Evolutionary conservation across 1,140 invertebrate genomes (phyloP).

Genomic region (Hetaerina americana): DNA sequence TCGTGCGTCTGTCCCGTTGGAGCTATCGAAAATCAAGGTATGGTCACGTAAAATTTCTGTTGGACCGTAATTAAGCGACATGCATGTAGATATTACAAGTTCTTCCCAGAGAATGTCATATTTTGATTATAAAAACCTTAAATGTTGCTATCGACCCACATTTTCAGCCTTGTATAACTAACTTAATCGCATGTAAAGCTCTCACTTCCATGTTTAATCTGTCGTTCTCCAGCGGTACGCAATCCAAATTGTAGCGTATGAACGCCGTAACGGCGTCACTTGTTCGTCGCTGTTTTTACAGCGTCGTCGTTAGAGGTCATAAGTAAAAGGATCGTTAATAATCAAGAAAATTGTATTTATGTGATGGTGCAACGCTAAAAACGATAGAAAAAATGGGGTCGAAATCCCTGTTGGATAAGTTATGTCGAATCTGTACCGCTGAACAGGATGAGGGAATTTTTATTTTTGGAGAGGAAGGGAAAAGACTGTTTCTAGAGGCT

Average conservation of each 20-base stretch:
- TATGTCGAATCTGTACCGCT: conserved; percentile 38
- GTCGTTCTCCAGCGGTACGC: conserved; percentile 4
- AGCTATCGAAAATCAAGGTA: too few species aligned
- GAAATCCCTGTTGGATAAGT: conserved; percentile 12
- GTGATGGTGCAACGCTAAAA: conserved; percentile 7
- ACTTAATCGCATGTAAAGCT: too few species aligned
- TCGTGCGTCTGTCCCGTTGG: too few species aligned
- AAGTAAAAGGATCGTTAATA: conserved; percentile 17
- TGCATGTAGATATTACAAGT: neutral
- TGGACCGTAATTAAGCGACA: neutral
- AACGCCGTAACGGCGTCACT: conserved; percentile 12
- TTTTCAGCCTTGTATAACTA: too few species aligned
- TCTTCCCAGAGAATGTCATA: too few species aligned
- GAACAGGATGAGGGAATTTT: conserved; percentile 28
- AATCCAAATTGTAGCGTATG: conserved; percentile 10
- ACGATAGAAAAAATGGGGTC: conserved; percentile 12
- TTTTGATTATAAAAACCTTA: too few species aligned
- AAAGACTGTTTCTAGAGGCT: conserved; percentile 31
- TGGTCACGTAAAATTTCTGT: neutral
- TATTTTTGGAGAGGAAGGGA: conserved; percentile 38
- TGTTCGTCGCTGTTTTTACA: conserved; percentile 15
- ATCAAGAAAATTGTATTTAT: conserved; percentile 13
- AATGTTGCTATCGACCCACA: too few species aligned
- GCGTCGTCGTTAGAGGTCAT: conserved; percentile 15
- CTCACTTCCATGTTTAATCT: neutral